A percentile compares a stretch with the other conserved stretches of the same genome.
Evolutionary conservation across 2,113 vertebrate genomes (phyloP).

Genomic region (Tricholaema leucomelas): DNA sequence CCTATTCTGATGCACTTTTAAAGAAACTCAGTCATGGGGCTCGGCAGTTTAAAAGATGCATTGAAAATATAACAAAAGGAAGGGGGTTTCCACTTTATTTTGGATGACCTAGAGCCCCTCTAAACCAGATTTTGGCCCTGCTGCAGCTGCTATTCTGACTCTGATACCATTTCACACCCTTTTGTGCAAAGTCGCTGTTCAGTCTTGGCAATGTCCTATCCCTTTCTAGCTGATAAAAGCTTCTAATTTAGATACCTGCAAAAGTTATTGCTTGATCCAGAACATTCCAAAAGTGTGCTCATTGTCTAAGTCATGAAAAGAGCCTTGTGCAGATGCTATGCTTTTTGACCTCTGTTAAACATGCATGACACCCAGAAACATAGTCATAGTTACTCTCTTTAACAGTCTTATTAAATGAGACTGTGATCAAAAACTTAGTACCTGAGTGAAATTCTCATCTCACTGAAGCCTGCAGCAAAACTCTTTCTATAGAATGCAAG

Average conservation of each 20-base stretch:
- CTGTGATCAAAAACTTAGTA: neutral
- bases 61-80: neutral
- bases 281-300: neutral
- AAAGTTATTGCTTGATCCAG: neutral
- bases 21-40: neutral
- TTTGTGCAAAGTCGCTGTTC: neutral
- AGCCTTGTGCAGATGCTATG: neutral
- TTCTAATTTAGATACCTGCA: neutral
- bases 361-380: neutral
- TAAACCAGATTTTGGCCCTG: neutral
- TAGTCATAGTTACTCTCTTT: neutral
- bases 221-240: neutral
- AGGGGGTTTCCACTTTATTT: fast-evolving
- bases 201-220: neutral
- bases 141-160: too few relatives aligned
- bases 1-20: neutral
- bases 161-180: neutral
- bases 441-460: neutral
- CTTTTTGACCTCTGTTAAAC: neutral
- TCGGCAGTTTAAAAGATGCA: neutral
- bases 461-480: neutral
- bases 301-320: neutral
- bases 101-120: neutral
- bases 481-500: neutral
- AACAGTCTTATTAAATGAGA: neutral